A percentile compares a stretch with the other conserved stretches of the same genome.
These are phyloP conservation scores for Philotrypesis tridentata DNA, from an alignment of 1,140 invertebrate genomes.

Conservation along the genomic window DNA sequence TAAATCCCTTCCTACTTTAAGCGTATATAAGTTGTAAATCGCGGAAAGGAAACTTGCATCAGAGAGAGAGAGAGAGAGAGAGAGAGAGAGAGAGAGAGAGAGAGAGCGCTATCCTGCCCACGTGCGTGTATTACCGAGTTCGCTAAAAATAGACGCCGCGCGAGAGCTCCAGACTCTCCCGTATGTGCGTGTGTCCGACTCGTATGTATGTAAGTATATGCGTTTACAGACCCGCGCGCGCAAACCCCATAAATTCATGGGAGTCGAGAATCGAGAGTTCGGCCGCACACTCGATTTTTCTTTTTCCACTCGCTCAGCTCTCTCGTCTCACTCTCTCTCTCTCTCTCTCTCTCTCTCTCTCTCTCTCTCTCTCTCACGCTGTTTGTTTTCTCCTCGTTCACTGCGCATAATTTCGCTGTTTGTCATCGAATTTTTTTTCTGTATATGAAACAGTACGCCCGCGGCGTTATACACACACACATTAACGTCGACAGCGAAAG, in stretches of 20 bases:
- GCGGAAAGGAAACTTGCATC: conserved; percentile 42
- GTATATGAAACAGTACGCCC: too few species aligned
- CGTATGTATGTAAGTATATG: too few species aligned
- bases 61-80: too few species aligned
- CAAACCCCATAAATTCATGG: conserved; percentile 25
- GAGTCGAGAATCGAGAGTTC: not conserved
- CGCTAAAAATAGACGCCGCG: conserved; percentile 41
- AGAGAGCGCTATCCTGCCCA: conserved; percentile 32
- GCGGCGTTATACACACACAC: too few species aligned
- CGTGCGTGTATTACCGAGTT: conserved; percentile 26
- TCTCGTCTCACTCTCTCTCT: too few species aligned
- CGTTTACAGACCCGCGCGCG: too few species aligned
- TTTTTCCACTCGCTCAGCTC: too few species aligned
- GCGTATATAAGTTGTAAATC: conserved; percentile 13
- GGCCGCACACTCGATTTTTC: too few species aligned
- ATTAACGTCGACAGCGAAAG: too few species aligned
- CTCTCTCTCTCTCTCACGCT: not conserved
- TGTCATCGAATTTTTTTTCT: not conserved
- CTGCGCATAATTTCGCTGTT: not conserved
- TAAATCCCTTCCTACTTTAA: conserved; percentile 1
- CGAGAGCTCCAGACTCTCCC: not conserved
- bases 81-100: too few species aligned
- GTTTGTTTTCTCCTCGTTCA: conserved; percentile 4
- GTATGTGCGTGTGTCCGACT: too few species aligned
- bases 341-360: too few species aligned